Percentiles rank a stretch among this genome's conserved stretches.
Conservation (phyloP, 2,113 vertebrate species). For the Nansenia antarctica region DNA sequence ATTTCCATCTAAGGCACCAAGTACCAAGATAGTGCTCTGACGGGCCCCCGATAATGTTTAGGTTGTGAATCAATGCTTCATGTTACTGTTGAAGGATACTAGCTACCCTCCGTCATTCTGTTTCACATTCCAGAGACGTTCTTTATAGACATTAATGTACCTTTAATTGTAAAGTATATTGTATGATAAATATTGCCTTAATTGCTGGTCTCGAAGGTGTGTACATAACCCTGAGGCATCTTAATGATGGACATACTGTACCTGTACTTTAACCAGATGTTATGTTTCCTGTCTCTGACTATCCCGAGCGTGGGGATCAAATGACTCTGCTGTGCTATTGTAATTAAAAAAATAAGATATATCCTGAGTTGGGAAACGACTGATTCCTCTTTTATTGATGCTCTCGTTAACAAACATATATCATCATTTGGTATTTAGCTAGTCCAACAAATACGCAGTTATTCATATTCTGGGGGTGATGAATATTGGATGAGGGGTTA, state of each 20-base stretch:
- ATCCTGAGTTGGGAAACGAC: background rate
- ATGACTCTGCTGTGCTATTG: slow-evolving; percentile 47
- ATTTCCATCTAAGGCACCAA: background rate
- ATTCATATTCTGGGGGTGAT: too few species aligned
- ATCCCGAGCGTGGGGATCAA: background rate
- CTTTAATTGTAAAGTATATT: slow-evolving; percentile 50
- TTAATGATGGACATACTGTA: slow-evolving; percentile 22
- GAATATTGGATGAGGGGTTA: background rate
- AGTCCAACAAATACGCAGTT: background rate
- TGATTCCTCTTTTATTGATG: background rate
- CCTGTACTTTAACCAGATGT: slow-evolving; percentile 31
- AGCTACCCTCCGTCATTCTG: background rate
- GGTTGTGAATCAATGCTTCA: slow-evolving; percentile 7
- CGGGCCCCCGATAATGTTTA: background rate
- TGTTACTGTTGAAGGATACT: slow-evolving; percentile 2
- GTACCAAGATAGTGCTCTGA: slow-evolving; percentile 12
- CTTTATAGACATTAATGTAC: slow-evolving; percentile 5
- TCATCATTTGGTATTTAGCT: background rate
- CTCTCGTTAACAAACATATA: background rate
- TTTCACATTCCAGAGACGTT: slow-evolving; percentile 16
- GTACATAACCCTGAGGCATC: slow-evolving; percentile 26
- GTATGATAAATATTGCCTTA: slow-evolving; percentile 48
- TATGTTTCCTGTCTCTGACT: slow-evolving; percentile 32
- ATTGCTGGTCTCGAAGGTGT: slow-evolving; percentile 39
- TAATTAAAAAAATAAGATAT: slow-evolving; percentile 61